Evolutionary conservation across 1,140 invertebrate genomes (phyloP), one percentile per base, ranked within the genome.

Genomic region (Micrasema minimum): DNA sequence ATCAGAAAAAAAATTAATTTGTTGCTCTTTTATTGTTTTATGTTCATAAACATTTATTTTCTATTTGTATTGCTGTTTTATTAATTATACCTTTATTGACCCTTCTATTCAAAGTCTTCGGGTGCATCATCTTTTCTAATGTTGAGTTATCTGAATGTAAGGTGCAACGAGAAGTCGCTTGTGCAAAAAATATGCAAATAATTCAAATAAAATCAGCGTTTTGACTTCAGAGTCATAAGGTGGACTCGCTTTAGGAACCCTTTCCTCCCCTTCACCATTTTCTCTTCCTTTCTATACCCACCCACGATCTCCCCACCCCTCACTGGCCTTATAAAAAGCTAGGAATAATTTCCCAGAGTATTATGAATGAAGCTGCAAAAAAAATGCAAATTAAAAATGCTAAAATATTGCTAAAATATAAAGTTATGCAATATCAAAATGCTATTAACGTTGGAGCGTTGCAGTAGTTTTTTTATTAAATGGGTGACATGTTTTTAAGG

Each of bases 141-240:
- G 72, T 74, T 64, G 68, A 65, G 72, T 48, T 74, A 74, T 74
- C 72, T 74, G 45, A 61, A 68, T 74, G 62, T 43, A 59, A 73
- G 62, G 35, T 57, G 35, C 31, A 62, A 38, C 67, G 67, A 53
- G 66, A 57, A 38, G 43, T 46, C 65, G 59, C 50, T 62, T 55
- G 53, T 71, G 72, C 69, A 74, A 69, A 74, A 31, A 74, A 74
- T 68, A 74, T 70, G 72, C 67, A 70, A 74, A 74, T 74, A 74
- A 74, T 70, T 74, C 68, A 74, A 74, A 74, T 74, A 74, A 65
- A 67, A 38, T 50, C 67, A 37, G 43, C 57, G 57, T 69, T 69
- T 66, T 72, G 71, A 69, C 72, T 74, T 74, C 67, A 69, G n/a
- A n/a, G n/a, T 74, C 70, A 74, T 74, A 55, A 64, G 26, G 62